phyloP scores from a whole-genome alignment of 2,113 vertebrate genomes.

The Xiphophorus hellerii region DNA sequence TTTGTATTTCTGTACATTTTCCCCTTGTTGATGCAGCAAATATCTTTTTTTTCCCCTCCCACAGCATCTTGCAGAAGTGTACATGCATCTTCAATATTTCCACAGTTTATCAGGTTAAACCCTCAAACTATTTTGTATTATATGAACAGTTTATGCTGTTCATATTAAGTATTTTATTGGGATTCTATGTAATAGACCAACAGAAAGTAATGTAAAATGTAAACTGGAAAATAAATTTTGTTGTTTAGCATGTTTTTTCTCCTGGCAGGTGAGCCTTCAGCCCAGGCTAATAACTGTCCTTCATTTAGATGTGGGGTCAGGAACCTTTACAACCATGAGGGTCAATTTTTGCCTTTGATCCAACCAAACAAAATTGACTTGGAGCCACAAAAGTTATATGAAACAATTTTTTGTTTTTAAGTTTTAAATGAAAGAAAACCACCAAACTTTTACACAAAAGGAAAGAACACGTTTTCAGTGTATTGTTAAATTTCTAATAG shows the following conservation, averaged over 20 bases:
- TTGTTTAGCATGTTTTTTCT: not conserved
- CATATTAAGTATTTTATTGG: not conserved
- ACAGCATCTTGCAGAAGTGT: not conserved
- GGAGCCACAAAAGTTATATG: no score
- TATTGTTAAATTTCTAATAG: no score
- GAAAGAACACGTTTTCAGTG: no score
- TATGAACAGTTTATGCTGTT: not conserved
- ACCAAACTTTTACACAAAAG: no score
- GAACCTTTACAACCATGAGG: no score
- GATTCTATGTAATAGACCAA: not conserved
- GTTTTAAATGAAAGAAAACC: no score
- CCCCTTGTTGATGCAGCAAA: not conserved
- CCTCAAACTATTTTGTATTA: not conserved
- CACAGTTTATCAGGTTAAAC: not conserved
- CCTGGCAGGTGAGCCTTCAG: not conserved
- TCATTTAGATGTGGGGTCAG: no score
- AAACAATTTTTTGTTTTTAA: no score
- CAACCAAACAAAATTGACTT: no score
- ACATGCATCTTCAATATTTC: not conserved
- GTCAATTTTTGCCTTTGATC: no score
- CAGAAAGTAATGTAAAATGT: not conserved
- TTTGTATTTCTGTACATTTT: slow-evolving; percentile 39
- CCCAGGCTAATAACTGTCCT: not conserved
- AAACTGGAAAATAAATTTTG: not conserved
- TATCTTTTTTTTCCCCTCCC: not conserved